Evolutionary conservation across 2,888 invertebrate genomes (phyloP).

Genomic region (Leptopilina syphax): DNA sequence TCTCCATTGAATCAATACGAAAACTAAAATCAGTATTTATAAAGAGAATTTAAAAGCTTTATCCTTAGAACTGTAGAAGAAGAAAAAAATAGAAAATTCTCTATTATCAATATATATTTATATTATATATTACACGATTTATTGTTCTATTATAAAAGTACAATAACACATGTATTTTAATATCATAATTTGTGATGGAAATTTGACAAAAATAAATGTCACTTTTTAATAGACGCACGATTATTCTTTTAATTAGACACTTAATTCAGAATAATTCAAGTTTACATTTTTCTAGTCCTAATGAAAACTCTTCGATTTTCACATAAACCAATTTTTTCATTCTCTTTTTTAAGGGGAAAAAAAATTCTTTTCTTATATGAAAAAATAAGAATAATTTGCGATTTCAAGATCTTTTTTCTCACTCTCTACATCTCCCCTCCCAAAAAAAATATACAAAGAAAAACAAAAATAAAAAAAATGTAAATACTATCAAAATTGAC

Average conservation of each 20-base stretch:
- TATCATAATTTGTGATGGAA: conserved; percentile 39
- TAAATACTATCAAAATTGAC: background rate
- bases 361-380: background rate
- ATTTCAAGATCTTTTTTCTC: background rate
- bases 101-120: conserved; percentile 15
- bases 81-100: background rate
- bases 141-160: conserved; percentile 37
- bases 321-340: background rate
- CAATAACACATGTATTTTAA: conserved; percentile 33
- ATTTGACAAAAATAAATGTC: background rate
- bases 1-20: no score
- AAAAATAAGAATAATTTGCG: background rate
- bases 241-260: background rate
- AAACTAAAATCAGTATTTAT: no score
- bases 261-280: background rate
- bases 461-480: background rate
- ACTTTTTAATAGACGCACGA: background rate
- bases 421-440: no score
- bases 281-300: background rate
- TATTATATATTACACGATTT: conserved; percentile 31
- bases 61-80: no score
- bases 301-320: conserved; percentile 22
- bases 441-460: background rate
- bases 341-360: background rate
- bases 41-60: no score